Percentiles rank a stretch among this genome's conserved stretches.
Evolutionary conservation across 1,140 invertebrate genomes (phyloP).

Genomic region (Limonius californicus): DNA sequence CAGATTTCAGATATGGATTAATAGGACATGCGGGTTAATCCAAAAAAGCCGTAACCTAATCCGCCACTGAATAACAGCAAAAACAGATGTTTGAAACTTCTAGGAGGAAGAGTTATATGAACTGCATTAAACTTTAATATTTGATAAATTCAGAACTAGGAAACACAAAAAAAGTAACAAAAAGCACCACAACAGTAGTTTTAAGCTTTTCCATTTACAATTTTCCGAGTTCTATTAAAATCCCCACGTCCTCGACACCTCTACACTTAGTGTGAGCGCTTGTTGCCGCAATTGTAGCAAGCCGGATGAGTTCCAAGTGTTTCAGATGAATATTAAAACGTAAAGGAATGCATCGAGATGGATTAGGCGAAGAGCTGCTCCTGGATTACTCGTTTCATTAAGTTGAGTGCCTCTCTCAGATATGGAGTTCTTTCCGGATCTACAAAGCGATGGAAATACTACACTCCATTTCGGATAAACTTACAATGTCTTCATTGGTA

Average conservation of each 20-base stretch:
- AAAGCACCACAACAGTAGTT: not conserved
- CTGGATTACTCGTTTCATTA: slow-evolving; percentile 48
- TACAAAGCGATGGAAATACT: slow-evolving; percentile 32
- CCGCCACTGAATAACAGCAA: no score
- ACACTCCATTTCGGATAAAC: slow-evolving; percentile 42
- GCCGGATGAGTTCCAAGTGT: slow-evolving; percentile 36
- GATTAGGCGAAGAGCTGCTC: slow-evolving; percentile 45
- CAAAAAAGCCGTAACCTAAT: no score
- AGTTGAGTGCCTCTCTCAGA: slow-evolving; percentile 46
- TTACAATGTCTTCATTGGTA: slow-evolving; percentile 40
- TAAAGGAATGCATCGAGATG: slow-evolving; percentile 46
- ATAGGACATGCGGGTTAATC: no score
- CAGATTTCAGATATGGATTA: no score
- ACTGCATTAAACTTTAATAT: no score
- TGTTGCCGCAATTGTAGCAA: slow-evolving; percentile 43
- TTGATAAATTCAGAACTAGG: no score
- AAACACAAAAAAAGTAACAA: no score
- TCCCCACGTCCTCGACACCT: slow-evolving; percentile 10
- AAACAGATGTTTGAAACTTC: no score
- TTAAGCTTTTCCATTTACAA: not conserved
- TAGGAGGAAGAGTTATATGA: no score
- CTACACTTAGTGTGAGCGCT: slow-evolving; percentile 42
- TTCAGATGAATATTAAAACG: slow-evolving; percentile 47
- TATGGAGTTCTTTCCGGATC: slow-evolving; percentile 41
- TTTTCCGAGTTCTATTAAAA: not conserved